Evolutionary conservation across 2,888 invertebrate species (phyloP).

Genomic region (Ophion costatus): DNA sequence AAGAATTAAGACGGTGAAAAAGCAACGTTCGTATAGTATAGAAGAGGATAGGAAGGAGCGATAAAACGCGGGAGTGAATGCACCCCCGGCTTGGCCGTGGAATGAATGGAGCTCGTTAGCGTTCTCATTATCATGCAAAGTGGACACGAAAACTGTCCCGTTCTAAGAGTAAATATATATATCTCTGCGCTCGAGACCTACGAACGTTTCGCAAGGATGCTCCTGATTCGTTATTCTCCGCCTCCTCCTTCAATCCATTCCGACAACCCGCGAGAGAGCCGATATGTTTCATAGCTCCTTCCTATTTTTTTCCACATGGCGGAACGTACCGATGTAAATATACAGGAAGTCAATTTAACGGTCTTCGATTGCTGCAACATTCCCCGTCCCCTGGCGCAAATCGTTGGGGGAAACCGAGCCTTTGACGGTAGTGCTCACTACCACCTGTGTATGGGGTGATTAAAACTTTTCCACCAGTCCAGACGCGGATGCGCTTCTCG

Average conservation of each 20-base stretch:
- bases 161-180: slow-evolving; percentile 56
- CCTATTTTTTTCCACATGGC: background rate
- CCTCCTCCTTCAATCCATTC: background rate
- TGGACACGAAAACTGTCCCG: slow-evolving; percentile 72
- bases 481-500: background rate
- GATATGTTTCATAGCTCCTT: slow-evolving; percentile 53
- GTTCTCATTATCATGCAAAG: slow-evolving; percentile 76
- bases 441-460: background rate
- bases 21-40: slow-evolving; percentile 45
- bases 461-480: background rate
- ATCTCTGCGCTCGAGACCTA: slow-evolving; percentile 13
- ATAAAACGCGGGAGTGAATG: slow-evolving; percentile 62
- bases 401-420: background rate
- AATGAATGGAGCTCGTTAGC: slow-evolving; percentile 77
- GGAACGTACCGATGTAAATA: background rate
- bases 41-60: slow-evolving; percentile 43
- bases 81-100: slow-evolving; percentile 47
- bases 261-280: slow-evolving; percentile 42
- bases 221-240: slow-evolving; percentile 48
- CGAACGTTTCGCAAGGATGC: slow-evolving; percentile 32
- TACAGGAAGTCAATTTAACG: background rate
- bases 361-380: background rate
- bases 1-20: slow-evolving; percentile 57
- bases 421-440: background rate
- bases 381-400: too few species aligned